Evolutionary conservation across 1,140 invertebrate species (phyloP).

Genomic region (Drosophila setifemur): DNA sequence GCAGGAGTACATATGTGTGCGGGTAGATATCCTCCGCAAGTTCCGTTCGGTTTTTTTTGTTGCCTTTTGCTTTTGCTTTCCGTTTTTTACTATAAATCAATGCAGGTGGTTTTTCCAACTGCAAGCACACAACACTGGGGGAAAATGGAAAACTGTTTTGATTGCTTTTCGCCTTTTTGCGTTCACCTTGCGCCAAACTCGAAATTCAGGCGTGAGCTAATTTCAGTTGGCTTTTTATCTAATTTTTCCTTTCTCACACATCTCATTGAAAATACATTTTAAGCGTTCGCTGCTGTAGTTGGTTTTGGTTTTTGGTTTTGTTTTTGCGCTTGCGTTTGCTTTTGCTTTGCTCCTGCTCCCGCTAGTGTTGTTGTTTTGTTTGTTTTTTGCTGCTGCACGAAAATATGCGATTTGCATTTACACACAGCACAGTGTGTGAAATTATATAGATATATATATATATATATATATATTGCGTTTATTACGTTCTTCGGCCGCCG

Average conservation of each 20-base stretch:
- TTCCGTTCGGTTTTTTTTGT: slow-evolving; percentile 42
- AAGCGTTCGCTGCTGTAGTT: slow-evolving; percentile 24
- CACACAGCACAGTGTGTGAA: slow-evolving; percentile 29
- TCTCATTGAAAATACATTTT: slow-evolving; percentile 66
- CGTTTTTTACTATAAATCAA: slow-evolving; percentile 63
- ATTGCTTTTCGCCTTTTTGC: slow-evolving; percentile 55
- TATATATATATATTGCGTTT: slow-evolving; percentile 28
- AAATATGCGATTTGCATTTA: slow-evolving; percentile 70
- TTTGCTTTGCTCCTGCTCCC: no score
- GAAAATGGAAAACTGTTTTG: slow-evolving; percentile 70
- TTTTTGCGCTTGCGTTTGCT: slow-evolving; percentile 35
- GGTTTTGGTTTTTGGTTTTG: slow-evolving; percentile 25
- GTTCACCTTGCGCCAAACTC: slow-evolving; percentile 74
- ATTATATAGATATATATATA: slow-evolving; percentile 22
- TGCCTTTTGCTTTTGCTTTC: slow-evolving; percentile 1
- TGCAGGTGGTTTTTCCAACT: slow-evolving; percentile 65
- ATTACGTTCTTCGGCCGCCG: slow-evolving; percentile 21
- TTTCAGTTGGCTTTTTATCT: slow-evolving; percentile 74
- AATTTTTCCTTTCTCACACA: slow-evolving; percentile 74
- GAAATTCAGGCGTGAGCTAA: slow-evolving; percentile 78
- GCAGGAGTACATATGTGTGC: slow-evolving; percentile 4
- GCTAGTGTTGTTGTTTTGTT: no score
- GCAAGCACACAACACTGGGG: slow-evolving; percentile 60
- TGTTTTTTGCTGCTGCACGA: slow-evolving; percentile 49
- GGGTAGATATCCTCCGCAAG: slow-evolving; percentile 49